phyloP scores from a whole-genome alignment of 2,797 vertebrate genomes.

The Psittacula derbiana region DNA sequence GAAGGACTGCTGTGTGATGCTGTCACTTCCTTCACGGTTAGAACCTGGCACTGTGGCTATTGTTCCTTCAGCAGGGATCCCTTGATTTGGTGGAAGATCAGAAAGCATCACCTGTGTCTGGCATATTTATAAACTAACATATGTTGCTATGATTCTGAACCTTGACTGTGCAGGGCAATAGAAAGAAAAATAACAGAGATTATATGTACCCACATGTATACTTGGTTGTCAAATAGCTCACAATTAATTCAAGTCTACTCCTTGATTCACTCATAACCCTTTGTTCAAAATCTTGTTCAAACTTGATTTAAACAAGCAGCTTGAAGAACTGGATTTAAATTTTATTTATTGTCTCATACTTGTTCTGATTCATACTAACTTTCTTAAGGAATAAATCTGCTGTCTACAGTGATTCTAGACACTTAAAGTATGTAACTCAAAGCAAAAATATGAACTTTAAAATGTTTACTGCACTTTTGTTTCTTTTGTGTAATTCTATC shows the following conservation, averaged over 20 bases:
- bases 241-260: neutral
- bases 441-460: neutral
- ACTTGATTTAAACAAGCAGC: neutral
- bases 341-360: neutral
- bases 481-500: neutral
- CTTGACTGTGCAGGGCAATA: neutral
- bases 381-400: neutral
- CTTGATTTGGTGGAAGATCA: neutral
- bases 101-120: neutral
- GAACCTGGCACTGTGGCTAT: neutral
- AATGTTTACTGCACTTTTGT: neutral
- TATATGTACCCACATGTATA: neutral
- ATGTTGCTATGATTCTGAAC: neutral
- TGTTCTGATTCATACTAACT: neutral
- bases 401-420: neutral
- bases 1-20: neutral
- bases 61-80: conserved; percentile 5
- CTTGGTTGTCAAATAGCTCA: accelerated
- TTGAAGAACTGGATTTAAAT: neutral
- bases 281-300: neutral
- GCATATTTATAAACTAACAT: conserved; percentile 30
- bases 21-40: conserved; percentile 40
- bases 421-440: neutral
- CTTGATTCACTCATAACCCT: neutral
- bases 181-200: neutral